A percentile compares a stretch with the other conserved stretches of the same genome.
Evolutionary conservation across 2,888 invertebrate genomes (phyloP).

Genomic region (Neoaliturus tenellus): DNA sequence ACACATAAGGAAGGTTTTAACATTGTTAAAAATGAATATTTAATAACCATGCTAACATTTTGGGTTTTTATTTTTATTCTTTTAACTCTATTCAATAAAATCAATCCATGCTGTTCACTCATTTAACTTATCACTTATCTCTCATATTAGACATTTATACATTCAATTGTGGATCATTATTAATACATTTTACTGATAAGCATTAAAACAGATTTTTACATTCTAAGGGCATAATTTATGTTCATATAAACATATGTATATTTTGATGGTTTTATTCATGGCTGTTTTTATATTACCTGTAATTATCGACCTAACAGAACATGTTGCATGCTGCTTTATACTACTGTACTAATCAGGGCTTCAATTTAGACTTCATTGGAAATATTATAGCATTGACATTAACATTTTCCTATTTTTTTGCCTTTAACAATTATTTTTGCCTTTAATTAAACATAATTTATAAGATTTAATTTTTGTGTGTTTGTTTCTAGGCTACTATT

Average conservation of each 20-base stretch:
- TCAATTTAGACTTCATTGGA: no score
- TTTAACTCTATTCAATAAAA: not conserved
- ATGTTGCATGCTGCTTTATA: no score
- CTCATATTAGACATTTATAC: not conserved
- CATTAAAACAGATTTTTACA: not conserved
- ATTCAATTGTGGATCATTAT: not conserved
- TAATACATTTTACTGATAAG: not conserved
- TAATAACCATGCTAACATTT: not conserved
- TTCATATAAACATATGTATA: not conserved
- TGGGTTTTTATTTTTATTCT: not conserved
- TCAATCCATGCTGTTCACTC: not conserved
- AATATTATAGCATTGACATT: no score
- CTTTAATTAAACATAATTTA: not conserved
- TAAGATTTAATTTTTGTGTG: not conserved
- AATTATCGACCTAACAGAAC: not conserved
- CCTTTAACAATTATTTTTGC: no score
- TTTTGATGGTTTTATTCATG: not conserved
- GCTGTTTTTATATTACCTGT: not conserved
- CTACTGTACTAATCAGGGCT: no score
- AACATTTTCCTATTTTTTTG: no score
- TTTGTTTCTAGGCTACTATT: slow-evolving; percentile 12
- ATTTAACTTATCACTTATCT: slow-evolving; percentile 16
- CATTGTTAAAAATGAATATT: no score
- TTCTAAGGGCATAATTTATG: not conserved
- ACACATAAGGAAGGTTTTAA: no score